Percentiles rank a stretch among this genome's conserved stretches.
These are phyloP conservation scores for Tolypeutes matacus DNA, from an alignment of 2,797 vertebrate genomes.

Conservation along the genomic window DNA sequence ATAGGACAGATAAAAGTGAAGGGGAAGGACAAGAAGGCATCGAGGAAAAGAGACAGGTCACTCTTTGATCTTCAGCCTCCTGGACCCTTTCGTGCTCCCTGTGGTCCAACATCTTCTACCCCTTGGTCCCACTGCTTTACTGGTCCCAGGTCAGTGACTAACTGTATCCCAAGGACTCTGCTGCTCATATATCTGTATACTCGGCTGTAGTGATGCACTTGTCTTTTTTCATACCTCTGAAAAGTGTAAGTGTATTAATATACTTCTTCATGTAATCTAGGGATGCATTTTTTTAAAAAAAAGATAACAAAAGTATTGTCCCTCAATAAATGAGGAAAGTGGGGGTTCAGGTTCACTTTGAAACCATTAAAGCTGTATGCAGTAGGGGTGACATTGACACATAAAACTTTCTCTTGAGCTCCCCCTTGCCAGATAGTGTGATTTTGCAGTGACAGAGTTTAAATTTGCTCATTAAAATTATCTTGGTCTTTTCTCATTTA, in stretches of 20 bases:
- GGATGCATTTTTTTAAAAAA: not conserved
- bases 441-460: not conserved
- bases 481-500: slow-evolving; percentile 16
- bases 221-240: not conserved
- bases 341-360: not conserved
- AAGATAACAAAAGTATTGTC: not conserved
- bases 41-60: not conserved
- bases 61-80: not conserved
- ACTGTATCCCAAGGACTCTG: not conserved
- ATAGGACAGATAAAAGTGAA: not conserved
- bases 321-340: not conserved
- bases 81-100: not conserved
- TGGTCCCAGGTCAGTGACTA: not conserved
- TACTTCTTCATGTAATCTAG: not conserved
- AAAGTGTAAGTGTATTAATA: not conserved
- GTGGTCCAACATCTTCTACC: not conserved
- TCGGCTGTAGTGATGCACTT: not conserved
- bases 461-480: not conserved
- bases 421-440: not conserved
- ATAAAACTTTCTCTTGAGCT: not conserved
- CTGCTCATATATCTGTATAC: not conserved
- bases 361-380: not conserved
- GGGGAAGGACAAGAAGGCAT: not conserved
- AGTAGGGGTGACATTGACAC: not conserved
- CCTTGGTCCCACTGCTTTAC: not conserved